phyloP scores from a whole-genome alignment of 2,113 vertebrate species.

The Trinectes maculatus region DNA sequence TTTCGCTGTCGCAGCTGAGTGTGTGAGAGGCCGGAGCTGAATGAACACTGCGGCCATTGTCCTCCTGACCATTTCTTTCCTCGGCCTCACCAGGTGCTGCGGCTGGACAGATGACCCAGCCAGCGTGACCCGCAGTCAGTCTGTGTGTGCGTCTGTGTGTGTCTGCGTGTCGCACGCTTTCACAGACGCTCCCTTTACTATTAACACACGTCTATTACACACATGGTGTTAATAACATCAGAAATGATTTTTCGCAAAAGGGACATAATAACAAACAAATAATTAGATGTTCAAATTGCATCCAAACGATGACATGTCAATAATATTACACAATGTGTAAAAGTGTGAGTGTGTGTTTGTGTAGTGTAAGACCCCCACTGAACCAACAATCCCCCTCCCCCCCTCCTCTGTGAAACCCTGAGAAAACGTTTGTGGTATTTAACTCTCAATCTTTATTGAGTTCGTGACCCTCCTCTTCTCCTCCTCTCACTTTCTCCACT shows the following conservation, averaged over 20 bases:
- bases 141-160: constrained; percentile 1
- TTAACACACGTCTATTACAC: not conserved
- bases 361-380: not conserved
- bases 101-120: constrained; percentile 47
- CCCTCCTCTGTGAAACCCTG: not conserved
- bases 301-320: constrained; percentile 7
- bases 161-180: constrained; percentile 18
- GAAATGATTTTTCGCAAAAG: no score
- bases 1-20: constrained; percentile 39
- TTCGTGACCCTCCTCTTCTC: constrained; percentile 14
- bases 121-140: constrained; percentile 6
- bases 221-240: not conserved
- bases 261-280: no score
- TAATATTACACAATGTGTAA: constrained; percentile 9
- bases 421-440: constrained; percentile 33
- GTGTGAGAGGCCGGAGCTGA: constrained; percentile 61
- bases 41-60: constrained; percentile 69
- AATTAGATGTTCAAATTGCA: not conserved
- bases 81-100: constrained; percentile 57
- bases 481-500: constrained; percentile 15
- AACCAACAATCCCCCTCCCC: no score
- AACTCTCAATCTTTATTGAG: constrained; percentile 33
- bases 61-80: constrained; percentile 53
- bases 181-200: constrained; percentile 3
- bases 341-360: constrained; percentile 2